Percentiles rank a stretch among this genome's conserved stretches.
Conservation (phyloP, 2,113 vertebrate genomes). For the Chrysemys picta region DNA sequence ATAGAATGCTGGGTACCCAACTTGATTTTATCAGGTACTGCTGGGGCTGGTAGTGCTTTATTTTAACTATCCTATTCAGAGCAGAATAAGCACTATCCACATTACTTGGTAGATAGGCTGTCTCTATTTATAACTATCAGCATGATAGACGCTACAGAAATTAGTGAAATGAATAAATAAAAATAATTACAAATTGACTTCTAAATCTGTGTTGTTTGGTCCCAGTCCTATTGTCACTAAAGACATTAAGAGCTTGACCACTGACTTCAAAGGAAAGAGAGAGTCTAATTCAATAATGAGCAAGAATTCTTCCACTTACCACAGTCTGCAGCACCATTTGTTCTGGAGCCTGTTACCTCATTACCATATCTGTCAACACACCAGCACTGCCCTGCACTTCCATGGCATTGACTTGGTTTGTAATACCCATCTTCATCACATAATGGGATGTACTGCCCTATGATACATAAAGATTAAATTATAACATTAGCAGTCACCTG, state of each 20-base stretch:
- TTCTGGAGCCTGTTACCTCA: constrained; percentile 90
- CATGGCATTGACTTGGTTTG: constrained; percentile 92
- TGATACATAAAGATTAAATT: background rate
- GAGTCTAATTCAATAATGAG: background rate
- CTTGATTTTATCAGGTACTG: background rate
- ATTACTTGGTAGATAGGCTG: background rate
- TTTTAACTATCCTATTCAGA: background rate
- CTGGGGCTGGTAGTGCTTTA: background rate
- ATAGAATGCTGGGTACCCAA: constrained; percentile 16
- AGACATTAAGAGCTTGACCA: background rate
- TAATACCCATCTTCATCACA: constrained; percentile 97
- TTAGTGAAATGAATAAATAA: background rate
- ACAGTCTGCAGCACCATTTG: constrained; percentile 85
- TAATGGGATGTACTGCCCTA: constrained; percentile 90
- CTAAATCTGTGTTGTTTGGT: background rate
- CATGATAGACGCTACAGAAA: background rate
- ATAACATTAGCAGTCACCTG: background rate
- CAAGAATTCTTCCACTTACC: constrained; percentile 77
- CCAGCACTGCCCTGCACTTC: constrained; percentile 92
- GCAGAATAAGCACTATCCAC: background rate
- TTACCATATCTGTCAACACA: constrained; percentile 98
- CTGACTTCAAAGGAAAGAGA: background rate
- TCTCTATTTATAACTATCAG: background rate
- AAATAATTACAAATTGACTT: background rate
- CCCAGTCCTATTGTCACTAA: background rate